A percentile compares a stretch with the other conserved stretches of the same genome.
These are phyloP conservation scores for Scaptodrosophila lebanonensis DNA, from an alignment of 1,140 invertebrate genomes.

Conservation along the genomic window DNA sequence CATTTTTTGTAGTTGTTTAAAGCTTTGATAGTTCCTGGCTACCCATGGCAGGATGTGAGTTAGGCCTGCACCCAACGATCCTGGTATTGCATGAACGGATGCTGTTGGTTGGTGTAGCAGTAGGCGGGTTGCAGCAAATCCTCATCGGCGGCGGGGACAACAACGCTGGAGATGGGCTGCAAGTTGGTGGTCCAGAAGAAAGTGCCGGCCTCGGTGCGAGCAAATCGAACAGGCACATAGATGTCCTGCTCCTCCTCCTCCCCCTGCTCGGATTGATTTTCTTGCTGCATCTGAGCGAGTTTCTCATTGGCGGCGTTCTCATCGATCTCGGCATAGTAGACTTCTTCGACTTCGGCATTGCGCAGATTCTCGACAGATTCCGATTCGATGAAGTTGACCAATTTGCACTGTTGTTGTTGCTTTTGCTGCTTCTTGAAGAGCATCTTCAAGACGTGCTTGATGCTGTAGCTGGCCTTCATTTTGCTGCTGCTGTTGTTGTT, in stretches of 20 bases:
- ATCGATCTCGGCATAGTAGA: constrained; percentile 79
- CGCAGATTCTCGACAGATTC: constrained; percentile 71
- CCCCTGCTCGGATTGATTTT: constrained; percentile 74
- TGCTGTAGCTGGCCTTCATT: constrained; percentile 77
- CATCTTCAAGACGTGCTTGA: constrained; percentile 79
- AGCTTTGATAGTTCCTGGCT: constrained; percentile 38
- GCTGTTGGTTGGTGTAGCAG: constrained; percentile 76
- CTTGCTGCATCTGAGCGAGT: constrained; percentile 80
- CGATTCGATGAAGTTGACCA: constrained; percentile 54
- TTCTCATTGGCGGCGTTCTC: constrained; percentile 83
- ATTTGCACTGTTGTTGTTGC: constrained; percentile 36
- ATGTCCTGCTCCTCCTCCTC: constrained; percentile 59
- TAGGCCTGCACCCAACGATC: constrained; percentile 80
- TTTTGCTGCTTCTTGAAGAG: constrained; percentile 74
- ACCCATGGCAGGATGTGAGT: constrained; percentile 11
- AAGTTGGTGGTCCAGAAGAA: constrained; percentile 80
- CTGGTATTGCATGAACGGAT: constrained; percentile 76
- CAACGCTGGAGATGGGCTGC: constrained; percentile 64
- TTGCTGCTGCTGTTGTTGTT: constrained; percentile 56
- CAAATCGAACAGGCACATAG: constrained; percentile 79
- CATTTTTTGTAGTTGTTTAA: constrained; percentile 56
- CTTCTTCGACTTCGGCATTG: constrained; percentile 68
- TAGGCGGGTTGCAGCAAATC: constrained; percentile 74
- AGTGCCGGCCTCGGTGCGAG: constrained; percentile 79
- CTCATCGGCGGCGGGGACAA: constrained; percentile 55